A percentile compares a stretch with the other conserved stretches of the same genome.
Conservation (phyloP, 2,113 vertebrate genomes). For the Tachuris rubrigastra region DNA sequence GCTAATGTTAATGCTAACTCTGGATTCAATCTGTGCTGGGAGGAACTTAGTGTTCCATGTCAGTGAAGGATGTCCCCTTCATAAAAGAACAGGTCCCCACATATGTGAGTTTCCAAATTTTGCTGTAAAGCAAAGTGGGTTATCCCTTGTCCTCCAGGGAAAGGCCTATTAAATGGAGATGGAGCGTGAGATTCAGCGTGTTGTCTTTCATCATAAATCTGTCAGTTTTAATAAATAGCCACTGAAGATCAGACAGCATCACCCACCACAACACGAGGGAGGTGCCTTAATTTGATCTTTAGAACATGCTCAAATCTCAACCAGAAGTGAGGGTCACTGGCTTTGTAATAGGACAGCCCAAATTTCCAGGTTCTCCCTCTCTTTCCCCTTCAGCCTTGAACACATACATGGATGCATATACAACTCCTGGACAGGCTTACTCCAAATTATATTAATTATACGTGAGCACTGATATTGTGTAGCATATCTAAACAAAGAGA, state of each 20-base stretch:
- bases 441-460: background rate
- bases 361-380: background rate
- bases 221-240: background rate
- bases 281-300: background rate
- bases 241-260: background rate
- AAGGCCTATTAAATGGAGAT: background rate
- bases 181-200: background rate
- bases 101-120: background rate
- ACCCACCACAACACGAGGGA: background rate
- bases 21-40: background rate
- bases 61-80: background rate
- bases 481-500: background rate
- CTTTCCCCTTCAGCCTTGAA: background rate
- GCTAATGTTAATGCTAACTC: no score
- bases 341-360: background rate
- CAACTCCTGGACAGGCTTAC: background rate
- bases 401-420: background rate
- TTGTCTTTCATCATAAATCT: background rate
- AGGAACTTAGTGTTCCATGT: background rate
- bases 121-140: background rate
- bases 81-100: background rate
- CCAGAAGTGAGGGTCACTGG: background rate
- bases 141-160: background rate
- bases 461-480: background rate
- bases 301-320: background rate